Conservation (phyloP, 2,113 vertebrate genomes). For the Polypterus senegalus region DNA sequence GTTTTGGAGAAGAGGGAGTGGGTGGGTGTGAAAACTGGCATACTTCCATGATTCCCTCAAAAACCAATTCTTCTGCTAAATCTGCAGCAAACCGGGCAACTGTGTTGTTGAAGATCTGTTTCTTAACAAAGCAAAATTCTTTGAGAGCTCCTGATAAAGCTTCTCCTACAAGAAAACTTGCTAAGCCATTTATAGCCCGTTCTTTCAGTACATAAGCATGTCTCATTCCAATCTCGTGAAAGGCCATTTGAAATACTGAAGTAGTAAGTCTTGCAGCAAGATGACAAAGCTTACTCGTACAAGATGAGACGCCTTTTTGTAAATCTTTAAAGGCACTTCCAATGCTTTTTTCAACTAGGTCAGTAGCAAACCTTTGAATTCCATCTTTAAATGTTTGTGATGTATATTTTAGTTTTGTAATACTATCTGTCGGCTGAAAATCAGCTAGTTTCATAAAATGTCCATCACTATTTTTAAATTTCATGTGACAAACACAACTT, state of each 20-base stretch:
- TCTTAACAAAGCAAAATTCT: slow-evolving; percentile 77
- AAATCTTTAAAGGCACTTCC: slow-evolving; percentile 84
- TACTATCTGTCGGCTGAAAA: slow-evolving; percentile 50
- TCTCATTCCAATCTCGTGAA: slow-evolving; percentile 84
- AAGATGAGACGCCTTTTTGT: slow-evolving; percentile 83
- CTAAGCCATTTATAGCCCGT: slow-evolving; percentile 75
- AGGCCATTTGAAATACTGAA: slow-evolving; percentile 89
- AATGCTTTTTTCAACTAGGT: slow-evolving; percentile 87
- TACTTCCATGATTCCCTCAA: slow-evolving; percentile 97
- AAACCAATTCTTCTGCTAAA: slow-evolving; percentile 87
- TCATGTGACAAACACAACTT: slow-evolving; percentile 57
- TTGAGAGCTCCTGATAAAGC: slow-evolving; percentile 77
- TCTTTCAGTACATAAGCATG: slow-evolving; percentile 72
- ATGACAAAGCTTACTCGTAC: slow-evolving; percentile 81
- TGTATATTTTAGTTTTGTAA: slow-evolving; percentile 57
- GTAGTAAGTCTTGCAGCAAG: slow-evolving; percentile 81
- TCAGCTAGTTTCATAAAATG: slow-evolving; percentile 57
- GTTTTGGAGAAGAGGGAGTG: slow-evolving; percentile 53
- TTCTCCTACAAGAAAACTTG: slow-evolving; percentile 77
- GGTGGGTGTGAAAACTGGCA: slow-evolving; percentile 89
- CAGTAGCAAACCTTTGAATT: slow-evolving; percentile 83
- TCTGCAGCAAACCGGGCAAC: slow-evolving; percentile 79
- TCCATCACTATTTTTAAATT: slow-evolving; percentile 47
- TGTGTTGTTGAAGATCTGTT: slow-evolving; percentile 81
- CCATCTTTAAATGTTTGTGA: slow-evolving; percentile 70